Evolutionary conservation across 2,888 invertebrate genomes (phyloP).

Genomic region (Machimus atricapillus): DNA sequence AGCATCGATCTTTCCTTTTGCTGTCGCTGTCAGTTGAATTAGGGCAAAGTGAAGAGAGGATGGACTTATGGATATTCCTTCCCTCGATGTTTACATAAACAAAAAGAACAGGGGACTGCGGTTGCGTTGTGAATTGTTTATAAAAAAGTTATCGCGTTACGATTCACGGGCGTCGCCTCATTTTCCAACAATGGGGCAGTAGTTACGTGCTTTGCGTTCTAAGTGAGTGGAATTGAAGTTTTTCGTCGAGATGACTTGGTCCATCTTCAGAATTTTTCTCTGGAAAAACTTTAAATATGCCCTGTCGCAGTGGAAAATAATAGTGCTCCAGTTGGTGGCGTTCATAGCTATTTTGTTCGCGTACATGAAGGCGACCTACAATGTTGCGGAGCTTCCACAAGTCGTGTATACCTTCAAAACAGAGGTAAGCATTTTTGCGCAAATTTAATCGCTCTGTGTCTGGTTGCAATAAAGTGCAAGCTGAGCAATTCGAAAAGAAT

Average conservation of each 20-base stretch:
- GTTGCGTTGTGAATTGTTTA: not conserved
- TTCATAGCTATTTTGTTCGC: slow-evolving; percentile 10
- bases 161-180: not conserved
- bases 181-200: not conserved
- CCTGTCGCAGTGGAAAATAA: slow-evolving; percentile 23
- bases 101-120: not conserved
- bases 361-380: slow-evolving; percentile 25
- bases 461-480: not conserved
- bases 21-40: not conserved
- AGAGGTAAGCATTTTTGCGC: not conserved
- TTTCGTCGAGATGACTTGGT: not conserved
- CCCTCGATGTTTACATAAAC: not conserved
- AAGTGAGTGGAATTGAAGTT: not conserved
- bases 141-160: not conserved
- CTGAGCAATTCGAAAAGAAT: not conserved
- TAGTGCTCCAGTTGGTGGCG: not conserved
- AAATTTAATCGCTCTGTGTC: not conserved
- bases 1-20: too few relatives aligned
- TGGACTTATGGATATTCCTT: not conserved
- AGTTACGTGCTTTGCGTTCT: not conserved
- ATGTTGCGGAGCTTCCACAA: not conserved
- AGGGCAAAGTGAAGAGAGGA: not conserved
- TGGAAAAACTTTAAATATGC: slow-evolving; percentile 44
- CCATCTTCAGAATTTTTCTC: slow-evolving; percentile 32
- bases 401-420: not conserved